Conservation (phyloP, 2,113 vertebrate species). For the chimpanzee (Pan troglodytes) region NHGRI_mPanTro3-v2.1_pri NC_072411.2:54522001-54522500, state of each 20-base stretch:
- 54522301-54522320: not conserved
- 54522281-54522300: not conserved
- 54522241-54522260: not conserved
- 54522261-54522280: not conserved
- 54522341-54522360: not conserved
- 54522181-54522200: not conserved
- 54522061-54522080: not conserved
- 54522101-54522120: slow-evolving; percentile 31
- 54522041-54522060: no score
- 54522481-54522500: not conserved
- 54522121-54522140: not conserved
- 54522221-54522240: not conserved
- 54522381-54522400: slow-evolving; percentile 28
- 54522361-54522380: not conserved
- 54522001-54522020: not conserved
- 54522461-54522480: slow-evolving; percentile 36
- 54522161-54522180: not conserved
- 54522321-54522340: not conserved
- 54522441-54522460: slow-evolving; percentile 26
- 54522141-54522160: not conserved
- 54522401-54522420: not conserved
- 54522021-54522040: not conserved
- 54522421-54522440: slow-evolving; percentile 17
- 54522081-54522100: not conserved
- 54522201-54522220: not conserved